These are phyloP conservation scores for Myotis myotis DNA, from an alignment of 2,797 vertebrate genomes.

Conservation along the genomic window DNA sequence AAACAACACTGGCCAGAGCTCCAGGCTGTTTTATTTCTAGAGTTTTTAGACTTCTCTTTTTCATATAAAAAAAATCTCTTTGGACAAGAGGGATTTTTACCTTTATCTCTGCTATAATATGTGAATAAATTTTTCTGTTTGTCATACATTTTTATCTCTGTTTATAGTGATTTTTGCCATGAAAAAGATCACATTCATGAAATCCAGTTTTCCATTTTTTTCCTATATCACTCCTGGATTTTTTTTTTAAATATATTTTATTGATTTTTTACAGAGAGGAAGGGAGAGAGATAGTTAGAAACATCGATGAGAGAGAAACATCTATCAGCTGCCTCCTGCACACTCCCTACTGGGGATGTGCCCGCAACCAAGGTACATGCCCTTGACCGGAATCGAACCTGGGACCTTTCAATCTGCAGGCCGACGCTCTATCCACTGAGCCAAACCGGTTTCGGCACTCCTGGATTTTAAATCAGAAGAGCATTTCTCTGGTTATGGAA, in stretches of 20 bases:
- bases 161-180: background rate
- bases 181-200: background rate
- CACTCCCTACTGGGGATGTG: too few relatives aligned
- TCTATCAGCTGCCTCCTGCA: too few relatives aligned
- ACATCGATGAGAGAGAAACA: too few relatives aligned
- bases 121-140: background rate
- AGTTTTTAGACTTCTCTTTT: constrained; percentile 5
- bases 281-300: too few relatives aligned
- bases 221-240: background rate
- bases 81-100: background rate
- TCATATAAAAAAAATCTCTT: background rate
- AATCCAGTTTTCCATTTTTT: background rate
- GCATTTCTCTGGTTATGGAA: background rate
- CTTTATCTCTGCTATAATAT: background rate
- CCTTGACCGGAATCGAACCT: too few relatives aligned
- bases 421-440: too few relatives aligned
- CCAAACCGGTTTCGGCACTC: too few relatives aligned
- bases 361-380: too few relatives aligned
- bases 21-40: background rate
- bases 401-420: too few relatives aligned
- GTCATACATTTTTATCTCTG: background rate
- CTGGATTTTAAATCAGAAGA: constrained; percentile 7
- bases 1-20: background rate
- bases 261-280: too few relatives aligned
- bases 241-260: too few relatives aligned